These are phyloP conservation scores for Habropoda laboriosa DNA, from an alignment of 1,140 invertebrate species.

Conservation along the genomic window DNA sequence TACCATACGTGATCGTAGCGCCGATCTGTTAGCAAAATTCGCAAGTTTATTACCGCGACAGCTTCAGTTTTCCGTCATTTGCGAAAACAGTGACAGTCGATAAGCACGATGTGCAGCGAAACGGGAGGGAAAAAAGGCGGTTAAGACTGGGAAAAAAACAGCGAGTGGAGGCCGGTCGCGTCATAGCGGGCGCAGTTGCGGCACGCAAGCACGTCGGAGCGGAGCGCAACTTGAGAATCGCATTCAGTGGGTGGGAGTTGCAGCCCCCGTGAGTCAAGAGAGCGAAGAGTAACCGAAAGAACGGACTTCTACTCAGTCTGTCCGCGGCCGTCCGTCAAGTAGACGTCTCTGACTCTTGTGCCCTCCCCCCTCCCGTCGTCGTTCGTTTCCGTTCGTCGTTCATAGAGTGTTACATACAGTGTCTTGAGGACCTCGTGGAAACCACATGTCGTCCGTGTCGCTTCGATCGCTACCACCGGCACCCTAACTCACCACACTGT, in stretches of 20 bases:
- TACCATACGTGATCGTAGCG: no score
- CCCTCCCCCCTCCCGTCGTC: background rate
- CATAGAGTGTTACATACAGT: background rate
- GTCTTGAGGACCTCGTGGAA: constrained; percentile 28
- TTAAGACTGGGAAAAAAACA: background rate
- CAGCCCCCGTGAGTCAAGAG: constrained; percentile 47
- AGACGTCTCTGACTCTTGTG: constrained; percentile 48
- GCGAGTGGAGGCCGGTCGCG: background rate
- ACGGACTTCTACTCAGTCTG: constrained; percentile 61
- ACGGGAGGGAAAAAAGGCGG: background rate
- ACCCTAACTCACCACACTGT: constrained; percentile 13
- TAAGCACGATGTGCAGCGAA: background rate
- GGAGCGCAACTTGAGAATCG: constrained; percentile 40
- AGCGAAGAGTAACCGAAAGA: constrained; percentile 65
- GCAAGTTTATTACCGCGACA: background rate
- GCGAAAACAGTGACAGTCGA: background rate
- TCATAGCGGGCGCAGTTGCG: constrained; percentile 4
- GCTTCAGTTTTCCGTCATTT: background rate
- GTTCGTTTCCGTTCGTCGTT: background rate
- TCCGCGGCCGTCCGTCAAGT: constrained; percentile 66
- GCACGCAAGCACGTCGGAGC: constrained; percentile 29
- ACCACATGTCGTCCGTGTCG: constrained; percentile 56
- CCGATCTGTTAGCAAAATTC: background rate
- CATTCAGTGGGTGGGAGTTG: constrained; percentile 51
- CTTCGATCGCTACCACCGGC: constrained; percentile 34